A percentile compares a stretch with the other conserved stretches of the same genome.
These are phyloP conservation scores for Sturnira hondurensis DNA, from an alignment of 2,113 vertebrate genomes.

Conservation along the genomic window DNA sequence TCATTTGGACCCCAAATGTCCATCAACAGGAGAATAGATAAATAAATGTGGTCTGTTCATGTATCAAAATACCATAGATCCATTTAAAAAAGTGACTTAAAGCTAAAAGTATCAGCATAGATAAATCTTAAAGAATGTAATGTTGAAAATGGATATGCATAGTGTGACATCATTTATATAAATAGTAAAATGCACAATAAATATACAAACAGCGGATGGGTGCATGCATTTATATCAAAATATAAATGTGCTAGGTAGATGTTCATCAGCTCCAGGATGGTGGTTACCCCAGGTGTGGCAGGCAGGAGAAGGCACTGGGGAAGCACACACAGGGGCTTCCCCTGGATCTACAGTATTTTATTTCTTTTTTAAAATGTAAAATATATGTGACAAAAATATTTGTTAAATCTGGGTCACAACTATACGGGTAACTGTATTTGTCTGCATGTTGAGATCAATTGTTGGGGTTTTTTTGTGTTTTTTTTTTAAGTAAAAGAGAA, in stretches of 20 bases:
- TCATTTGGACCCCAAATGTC: neutral
- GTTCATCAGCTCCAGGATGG: neutral
- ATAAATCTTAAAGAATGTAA: neutral
- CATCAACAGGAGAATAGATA: neutral
- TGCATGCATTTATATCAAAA: neutral
- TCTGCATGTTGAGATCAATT: neutral
- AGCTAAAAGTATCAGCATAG: neutral
- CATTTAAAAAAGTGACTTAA: neutral
- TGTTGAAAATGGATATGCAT: neutral
- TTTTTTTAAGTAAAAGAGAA: constrained; percentile 38
- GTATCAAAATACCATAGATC: neutral
- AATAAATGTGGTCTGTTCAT: neutral
- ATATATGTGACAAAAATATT: neutral
- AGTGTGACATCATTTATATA: neutral
- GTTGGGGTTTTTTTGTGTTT: neutral
- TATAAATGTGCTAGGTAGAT: neutral
- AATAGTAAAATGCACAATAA: neutral
- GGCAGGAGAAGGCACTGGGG: neutral
- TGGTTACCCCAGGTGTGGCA: neutral
- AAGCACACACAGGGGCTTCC: neutral
- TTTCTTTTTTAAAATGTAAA: constrained; percentile 13
- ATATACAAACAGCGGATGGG: neutral
- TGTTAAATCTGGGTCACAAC: neutral
- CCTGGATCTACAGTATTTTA: neutral
- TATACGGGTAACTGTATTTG: neutral